Percentiles rank a stretch among this genome's conserved stretches.
These are phyloP conservation scores for Pithys albifrons DNA, from an alignment of 2,113 vertebrate genomes.

Conservation along the genomic window DNA sequence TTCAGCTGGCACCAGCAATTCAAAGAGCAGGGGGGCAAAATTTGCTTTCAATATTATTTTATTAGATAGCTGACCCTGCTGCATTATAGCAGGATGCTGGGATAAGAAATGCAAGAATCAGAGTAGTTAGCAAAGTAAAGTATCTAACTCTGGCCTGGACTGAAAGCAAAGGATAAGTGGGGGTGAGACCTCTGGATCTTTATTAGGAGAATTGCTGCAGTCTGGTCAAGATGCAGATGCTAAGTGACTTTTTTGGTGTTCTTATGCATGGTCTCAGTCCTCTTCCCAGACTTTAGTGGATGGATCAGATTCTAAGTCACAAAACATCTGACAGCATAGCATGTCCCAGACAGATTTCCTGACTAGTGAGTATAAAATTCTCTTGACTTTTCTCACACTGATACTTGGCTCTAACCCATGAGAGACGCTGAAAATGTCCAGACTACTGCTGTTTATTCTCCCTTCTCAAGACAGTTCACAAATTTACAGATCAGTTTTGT, in stretches of 20 bases:
- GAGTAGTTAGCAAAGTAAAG: not conserved
- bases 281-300: not conserved
- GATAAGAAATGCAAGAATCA: not conserved
- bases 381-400: not conserved
- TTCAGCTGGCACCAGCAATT: constrained; percentile 42
- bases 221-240: not conserved
- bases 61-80: not conserved
- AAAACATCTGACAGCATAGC: not conserved
- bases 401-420: not conserved
- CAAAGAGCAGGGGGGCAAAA: not conserved
- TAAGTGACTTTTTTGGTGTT: not conserved
- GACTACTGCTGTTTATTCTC: not conserved
- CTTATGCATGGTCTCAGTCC: not conserved
- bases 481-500: not conserved
- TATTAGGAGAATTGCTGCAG: not conserved
- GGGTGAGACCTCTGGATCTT: not conserved
- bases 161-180: not conserved
- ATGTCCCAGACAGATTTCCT: not conserved
- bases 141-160: not conserved
- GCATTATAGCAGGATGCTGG: not conserved
- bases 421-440: constrained; percentile 6
- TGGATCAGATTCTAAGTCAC: not conserved
- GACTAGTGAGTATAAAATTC: not conserved
- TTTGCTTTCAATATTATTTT: not conserved
- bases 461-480: not conserved